Base-by-base conservation (phyloP, 2,113 vertebrate species). In the Neogobius melanostomus region DNA sequence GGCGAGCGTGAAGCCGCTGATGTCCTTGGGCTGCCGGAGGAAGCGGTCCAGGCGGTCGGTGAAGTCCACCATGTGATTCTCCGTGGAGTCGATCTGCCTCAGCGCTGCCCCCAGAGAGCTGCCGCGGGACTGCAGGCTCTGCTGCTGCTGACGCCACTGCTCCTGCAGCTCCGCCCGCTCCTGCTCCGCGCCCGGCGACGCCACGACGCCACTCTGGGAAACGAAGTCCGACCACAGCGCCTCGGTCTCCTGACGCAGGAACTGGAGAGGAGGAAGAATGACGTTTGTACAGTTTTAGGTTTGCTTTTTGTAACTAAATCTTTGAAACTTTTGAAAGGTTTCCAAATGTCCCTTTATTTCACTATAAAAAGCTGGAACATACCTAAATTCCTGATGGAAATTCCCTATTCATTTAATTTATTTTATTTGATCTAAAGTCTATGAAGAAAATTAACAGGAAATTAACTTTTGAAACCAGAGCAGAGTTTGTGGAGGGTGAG, bases 71-170 rank as follows among this genome's bases (percentile, higher is more conserved):
- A 91, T 92, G 73, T 94, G 89, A 46, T 92, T 89, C 87, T 98
- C 94, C 15, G 94, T 87, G 6, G 94, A 95, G 53, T 88, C 86
- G 5, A 96, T 90, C 59, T 95, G 89, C 57, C 93, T 86, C 71
- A 96, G 88, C 4, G 93, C 94, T 1, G 82, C 81, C 44, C 90
- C 92, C 59, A 98, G 85, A 12, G 94, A 97, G 54, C 78, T 84
- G 28, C 94, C 97, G 92, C 95, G 94, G 75, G 83, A 77, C 85
- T 74, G 93, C 49, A 96, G 88, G 72, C 72, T 68, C 21, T 67
- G 82, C 86, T 93, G 94, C 69, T 96, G 92, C 7, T 83, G 83
- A 8, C 85, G 85, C 91, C 94, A 95, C 80, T 92, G 85, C 64
- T 84, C 87, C 74, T 87, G 86, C 17, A 96, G 82, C 65, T 90